Base-by-base conservation (phyloP, 2,888 invertebrate species). In the Platycheirus albimanus region DNA sequence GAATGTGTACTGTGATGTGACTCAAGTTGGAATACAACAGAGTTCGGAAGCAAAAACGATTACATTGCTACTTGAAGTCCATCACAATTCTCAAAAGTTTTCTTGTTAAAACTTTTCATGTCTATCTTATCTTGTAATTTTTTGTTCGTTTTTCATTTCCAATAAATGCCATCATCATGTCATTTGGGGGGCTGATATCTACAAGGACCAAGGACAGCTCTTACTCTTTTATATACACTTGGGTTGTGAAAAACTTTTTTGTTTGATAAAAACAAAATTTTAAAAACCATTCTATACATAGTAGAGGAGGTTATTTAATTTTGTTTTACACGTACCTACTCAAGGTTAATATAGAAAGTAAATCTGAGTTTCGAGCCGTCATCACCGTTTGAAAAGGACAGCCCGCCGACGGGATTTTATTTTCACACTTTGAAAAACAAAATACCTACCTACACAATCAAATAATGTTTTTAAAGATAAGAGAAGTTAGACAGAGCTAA, bases 41-140 rank as follows among this genome's bases (percentile, higher is more conserved):
- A 54, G 3, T 54, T 24, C 17, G 1, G n/a, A 56, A 38, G 20
- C 1, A 19, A 54, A 58, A 45, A 58, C 61, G 61, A 61, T 61
- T 61, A 47, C 52, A 79, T 79, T 79, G 79, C 67, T 69, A 47
- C 79, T 75, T 54, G 61, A 79, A 79, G 79, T 74, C 79, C 74
- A 74, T 74, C 79, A 61, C 43, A 61, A 79, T 67, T 52, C 79
- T 67, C 52, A 52, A 74, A 79, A 79, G 74, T 79, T 79, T 74
- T 79, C 79, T 69, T 79, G 74, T 79, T 79, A 79, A 79, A 77
- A 79, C 28, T 79, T 79, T 64, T 13, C 58, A 51, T 74, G 64
- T 63, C 56, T 56, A 17, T 79, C 54, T 66, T 79, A 71, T 77
- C 70, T 71, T 72, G 49, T 77, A 54, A 64, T 58, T 63, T 63